phyloP scores from a whole-genome alignment of 2,888 invertebrate genomes.

The Antheraea assamensis region DNA sequence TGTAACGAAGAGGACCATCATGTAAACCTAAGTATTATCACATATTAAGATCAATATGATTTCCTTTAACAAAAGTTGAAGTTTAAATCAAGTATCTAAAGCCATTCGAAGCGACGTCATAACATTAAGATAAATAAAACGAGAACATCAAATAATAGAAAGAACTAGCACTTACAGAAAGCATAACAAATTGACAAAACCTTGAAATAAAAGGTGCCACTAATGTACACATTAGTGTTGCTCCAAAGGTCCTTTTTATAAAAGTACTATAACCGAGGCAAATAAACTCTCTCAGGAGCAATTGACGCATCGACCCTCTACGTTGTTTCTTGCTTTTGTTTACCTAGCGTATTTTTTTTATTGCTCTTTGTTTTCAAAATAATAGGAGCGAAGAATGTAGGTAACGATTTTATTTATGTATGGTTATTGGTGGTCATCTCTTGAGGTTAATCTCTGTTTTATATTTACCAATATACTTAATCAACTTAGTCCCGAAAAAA shows the following conservation, averaged over 20 bases:
- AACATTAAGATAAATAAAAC: background rate
- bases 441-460: no score
- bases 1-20: no score
- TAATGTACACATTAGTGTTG: slow-evolving; percentile 6
- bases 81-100: no score
- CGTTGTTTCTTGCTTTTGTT: slow-evolving; percentile 2
- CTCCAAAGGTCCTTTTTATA: background rate
- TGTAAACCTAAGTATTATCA: no score
- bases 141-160: background rate
- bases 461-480: no score
- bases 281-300: slow-evolving; percentile 1
- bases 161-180: background rate
- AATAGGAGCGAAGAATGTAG: background rate
- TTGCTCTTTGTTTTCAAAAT: background rate
- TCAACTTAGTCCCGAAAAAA: no score
- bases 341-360: background rate
- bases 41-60: no score
- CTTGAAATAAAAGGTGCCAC: background rate
- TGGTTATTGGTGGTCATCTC: no score
- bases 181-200: background rate
- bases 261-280: background rate
- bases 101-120: background rate
- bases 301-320: slow-evolving; percentile 1
- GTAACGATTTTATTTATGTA: background rate
- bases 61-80: no score